phyloP scores from a whole-genome alignment of 2,888 invertebrate genomes.

The Eurois occulta region DNA sequence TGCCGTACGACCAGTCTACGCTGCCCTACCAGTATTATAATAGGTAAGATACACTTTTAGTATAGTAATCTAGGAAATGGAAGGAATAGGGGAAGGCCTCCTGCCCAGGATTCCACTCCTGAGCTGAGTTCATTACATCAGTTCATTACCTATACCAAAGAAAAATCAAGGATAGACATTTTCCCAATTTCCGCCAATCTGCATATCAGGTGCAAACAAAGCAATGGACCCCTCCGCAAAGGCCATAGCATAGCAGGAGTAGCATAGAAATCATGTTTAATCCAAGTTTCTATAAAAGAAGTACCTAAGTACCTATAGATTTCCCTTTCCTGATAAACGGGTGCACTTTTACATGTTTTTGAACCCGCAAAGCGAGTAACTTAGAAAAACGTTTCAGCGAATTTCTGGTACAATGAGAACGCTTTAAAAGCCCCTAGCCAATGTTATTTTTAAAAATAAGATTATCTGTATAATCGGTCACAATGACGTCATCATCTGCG shows the following conservation, averaged over 20 bases:
- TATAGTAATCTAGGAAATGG: neutral
- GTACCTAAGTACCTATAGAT: neutral
- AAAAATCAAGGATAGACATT: neutral
- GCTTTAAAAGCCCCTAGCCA: neutral
- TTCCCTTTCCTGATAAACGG: neutral
- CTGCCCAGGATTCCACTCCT: too few species aligned
- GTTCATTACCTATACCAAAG: neutral
- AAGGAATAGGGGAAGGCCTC: neutral
- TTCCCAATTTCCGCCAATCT: neutral
- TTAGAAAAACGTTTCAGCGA: neutral
- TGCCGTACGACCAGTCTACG: constrained; percentile 89
- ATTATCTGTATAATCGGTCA: constrained; percentile 27
- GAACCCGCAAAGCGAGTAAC: neutral
- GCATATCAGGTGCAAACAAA: neutral
- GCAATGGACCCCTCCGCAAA: neutral
- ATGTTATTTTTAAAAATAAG: constrained; percentile 1
- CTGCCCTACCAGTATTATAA: constrained; percentile 94
- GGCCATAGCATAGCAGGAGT: neutral
- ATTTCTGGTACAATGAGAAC: neutral
- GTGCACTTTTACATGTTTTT: neutral
- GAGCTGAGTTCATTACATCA: neutral
- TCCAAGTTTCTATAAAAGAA: neutral
- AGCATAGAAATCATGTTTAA: neutral
- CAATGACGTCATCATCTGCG: constrained; percentile 22
- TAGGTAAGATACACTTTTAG: constrained; percentile 84